These are phyloP conservation scores for Cyanoramphus novaezelandiae DNA, from an alignment of 2,113 vertebrate genomes.

Conservation along the genomic window DNA sequence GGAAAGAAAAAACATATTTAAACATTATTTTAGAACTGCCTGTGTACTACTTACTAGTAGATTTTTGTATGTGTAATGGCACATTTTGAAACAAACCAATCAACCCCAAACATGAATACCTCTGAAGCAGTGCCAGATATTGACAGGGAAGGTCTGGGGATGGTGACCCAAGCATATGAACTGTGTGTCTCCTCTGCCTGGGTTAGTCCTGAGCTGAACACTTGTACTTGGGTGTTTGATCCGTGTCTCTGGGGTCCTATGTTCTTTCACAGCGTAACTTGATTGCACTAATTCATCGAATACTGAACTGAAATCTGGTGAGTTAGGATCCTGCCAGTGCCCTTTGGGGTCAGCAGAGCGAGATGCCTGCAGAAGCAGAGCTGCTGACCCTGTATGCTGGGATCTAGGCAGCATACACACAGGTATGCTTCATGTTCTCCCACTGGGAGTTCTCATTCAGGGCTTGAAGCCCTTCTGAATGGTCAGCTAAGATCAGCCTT, in stretches of 20 bases:
- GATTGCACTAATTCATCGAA: neutral
- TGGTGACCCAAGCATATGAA: neutral
- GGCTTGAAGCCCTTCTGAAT: neutral
- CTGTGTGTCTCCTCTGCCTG: neutral
- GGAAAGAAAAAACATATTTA: neutral
- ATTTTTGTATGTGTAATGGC: neutral
- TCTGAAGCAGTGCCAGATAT: neutral
- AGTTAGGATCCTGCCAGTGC: neutral
- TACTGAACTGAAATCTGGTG: neutral
- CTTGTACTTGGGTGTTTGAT: neutral
- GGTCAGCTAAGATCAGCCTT: neutral
- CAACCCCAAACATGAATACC: too few species aligned
- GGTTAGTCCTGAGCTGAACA: neutral
- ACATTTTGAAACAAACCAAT: neutral
- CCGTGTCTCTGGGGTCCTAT: rapidly evolving
- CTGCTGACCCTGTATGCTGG: neutral
- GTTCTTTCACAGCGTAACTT: neutral
- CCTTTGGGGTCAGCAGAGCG: rapidly evolving
- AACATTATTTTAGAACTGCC: neutral
- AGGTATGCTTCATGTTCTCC: rapidly evolving
- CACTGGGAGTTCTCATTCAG: neutral
- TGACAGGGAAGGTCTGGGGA: neutral
- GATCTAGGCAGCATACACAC: rapidly evolving
- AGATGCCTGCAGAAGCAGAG: neutral
- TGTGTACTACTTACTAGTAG: neutral